A percentile compares a stretch with the other conserved stretches of the same genome.
Evolutionary conservation across 2,113 vertebrate species (phyloP).

Genomic region (Sebastes schlegelii): DNA sequence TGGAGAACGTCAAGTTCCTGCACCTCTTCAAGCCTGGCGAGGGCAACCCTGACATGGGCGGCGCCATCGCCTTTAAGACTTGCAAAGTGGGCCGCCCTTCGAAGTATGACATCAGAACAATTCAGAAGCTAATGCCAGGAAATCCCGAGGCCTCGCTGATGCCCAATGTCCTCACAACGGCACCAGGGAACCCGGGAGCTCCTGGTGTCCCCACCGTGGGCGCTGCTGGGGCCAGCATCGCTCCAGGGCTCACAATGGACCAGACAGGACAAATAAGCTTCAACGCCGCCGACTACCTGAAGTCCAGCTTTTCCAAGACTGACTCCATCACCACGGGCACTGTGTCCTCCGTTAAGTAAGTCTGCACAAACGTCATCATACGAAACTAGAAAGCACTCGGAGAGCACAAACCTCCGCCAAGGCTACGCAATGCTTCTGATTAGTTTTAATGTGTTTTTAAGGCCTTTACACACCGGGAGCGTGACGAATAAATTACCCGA

Average conservation of each 20-base stretch:
- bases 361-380: constrained; percentile 12
- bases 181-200: constrained; percentile 84
- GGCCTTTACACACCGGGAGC: no score
- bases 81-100: constrained; percentile 98
- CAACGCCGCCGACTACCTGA: constrained; percentile 93
- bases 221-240: constrained; percentile 77
- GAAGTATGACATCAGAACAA: constrained; percentile 96
- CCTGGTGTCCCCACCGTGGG: constrained; percentile 72
- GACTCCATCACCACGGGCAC: constrained; percentile 99
- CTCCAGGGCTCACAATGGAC: constrained; percentile 84
- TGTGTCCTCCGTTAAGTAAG: constrained; percentile 99
- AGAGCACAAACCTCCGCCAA: neutral
- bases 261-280: constrained; percentile 90
- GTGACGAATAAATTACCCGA: no score
- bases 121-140: constrained; percentile 92
- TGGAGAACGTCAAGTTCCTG: constrained; percentile 97
- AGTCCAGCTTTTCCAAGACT: constrained; percentile 98
- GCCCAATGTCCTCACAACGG: constrained; percentile 86
- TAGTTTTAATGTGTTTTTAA: neutral
- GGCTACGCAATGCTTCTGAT: neutral
- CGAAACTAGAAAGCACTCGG: neutral
- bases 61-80: constrained; percentile 98
- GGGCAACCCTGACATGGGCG: constrained; percentile 97
- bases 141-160: constrained; percentile 88
- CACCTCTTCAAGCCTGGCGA: constrained; percentile 98